phyloP scores from a whole-genome alignment of 2,888 invertebrate genomes.

The Suillia variegata region DNA sequence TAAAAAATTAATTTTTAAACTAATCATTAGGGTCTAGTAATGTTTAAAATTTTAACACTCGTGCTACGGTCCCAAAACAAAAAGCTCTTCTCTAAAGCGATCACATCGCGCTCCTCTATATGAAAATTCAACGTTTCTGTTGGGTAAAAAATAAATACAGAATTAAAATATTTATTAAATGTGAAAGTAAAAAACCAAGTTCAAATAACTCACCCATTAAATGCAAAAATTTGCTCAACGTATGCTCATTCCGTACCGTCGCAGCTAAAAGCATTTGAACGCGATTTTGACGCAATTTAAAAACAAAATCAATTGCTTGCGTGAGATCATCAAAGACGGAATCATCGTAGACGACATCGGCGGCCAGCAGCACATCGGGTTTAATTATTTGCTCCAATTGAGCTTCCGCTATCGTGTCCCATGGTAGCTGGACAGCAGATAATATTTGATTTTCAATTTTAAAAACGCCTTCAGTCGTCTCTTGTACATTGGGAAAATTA shows the following conservation, averaged over 20 bases:
- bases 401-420: conserved; percentile 62
- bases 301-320: conserved; percentile 61
- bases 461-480: conserved; percentile 8
- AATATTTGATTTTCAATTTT: conserved; percentile 16
- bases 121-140: conserved; percentile 25
- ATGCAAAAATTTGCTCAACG: conserved; percentile 66
- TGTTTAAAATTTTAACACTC: conserved; percentile 36
- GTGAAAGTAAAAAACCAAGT: conserved; percentile 18
- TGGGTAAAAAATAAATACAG: background rate
- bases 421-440: conserved; percentile 53
- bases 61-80: conserved; percentile 43
- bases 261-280: conserved; percentile 64
- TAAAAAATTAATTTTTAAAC: no score
- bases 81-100: conserved; percentile 28
- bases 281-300: conserved; percentile 43
- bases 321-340: conserved; percentile 63
- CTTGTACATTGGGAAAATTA: conserved; percentile 61
- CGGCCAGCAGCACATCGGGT: conserved; percentile 65
- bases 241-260: conserved; percentile 70
- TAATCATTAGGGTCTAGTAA: conserved; percentile 22
- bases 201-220: conserved; percentile 62
- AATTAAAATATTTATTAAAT: conserved; percentile 13
- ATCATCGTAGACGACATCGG: conserved; percentile 69
- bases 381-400: conserved; percentile 41
- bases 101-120: conserved; percentile 22